phyloP scores from a whole-genome alignment of 2,888 invertebrate genomes.

The Bugula neritina region DNA sequence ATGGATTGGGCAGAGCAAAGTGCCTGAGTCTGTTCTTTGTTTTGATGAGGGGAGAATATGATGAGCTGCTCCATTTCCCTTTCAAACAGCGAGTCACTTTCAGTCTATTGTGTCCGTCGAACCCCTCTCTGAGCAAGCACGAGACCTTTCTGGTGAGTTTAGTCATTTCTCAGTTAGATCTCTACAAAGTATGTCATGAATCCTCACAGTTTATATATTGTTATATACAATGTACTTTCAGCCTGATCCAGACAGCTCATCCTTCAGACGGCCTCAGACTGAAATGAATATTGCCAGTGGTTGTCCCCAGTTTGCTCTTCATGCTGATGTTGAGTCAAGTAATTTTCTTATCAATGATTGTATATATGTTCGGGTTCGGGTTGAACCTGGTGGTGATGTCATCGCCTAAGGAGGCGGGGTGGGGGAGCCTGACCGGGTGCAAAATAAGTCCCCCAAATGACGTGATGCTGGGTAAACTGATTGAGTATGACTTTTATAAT shows the following conservation, averaged over 20 bases:
- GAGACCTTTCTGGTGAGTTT: constrained; percentile 21
- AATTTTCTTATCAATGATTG: constrained; percentile 6
- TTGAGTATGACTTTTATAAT: too few species aligned
- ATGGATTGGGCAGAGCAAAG: constrained; percentile 47
- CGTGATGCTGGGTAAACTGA: too few species aligned
- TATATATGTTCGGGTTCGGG: constrained; percentile 14
- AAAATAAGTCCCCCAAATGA: too few species aligned
- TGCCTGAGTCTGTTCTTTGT: constrained; percentile 51
- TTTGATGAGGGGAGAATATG: constrained; percentile 44
- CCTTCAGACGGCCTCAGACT: constrained; percentile 46
- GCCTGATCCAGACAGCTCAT: constrained; percentile 47
- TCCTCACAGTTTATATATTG: not conserved
- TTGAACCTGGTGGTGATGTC: constrained; percentile 18
- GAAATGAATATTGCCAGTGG: constrained; percentile 53
- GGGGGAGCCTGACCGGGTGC: not conserved
- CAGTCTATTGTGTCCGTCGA: not conserved
- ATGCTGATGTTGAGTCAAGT: constrained; percentile 15
- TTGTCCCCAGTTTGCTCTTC: constrained; percentile 37
- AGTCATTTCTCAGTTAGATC: too few species aligned
- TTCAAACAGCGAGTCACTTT: constrained; percentile 37
- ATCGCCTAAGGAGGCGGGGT: not conserved
- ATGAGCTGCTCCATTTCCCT: constrained; percentile 48
- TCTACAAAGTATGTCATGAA: too few species aligned
- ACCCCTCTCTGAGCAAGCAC: not conserved
- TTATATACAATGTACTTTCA: constrained; percentile 34